phyloP scores from a whole-genome alignment of 2,797 vertebrate genomes.

The Carapus acus region DNA sequence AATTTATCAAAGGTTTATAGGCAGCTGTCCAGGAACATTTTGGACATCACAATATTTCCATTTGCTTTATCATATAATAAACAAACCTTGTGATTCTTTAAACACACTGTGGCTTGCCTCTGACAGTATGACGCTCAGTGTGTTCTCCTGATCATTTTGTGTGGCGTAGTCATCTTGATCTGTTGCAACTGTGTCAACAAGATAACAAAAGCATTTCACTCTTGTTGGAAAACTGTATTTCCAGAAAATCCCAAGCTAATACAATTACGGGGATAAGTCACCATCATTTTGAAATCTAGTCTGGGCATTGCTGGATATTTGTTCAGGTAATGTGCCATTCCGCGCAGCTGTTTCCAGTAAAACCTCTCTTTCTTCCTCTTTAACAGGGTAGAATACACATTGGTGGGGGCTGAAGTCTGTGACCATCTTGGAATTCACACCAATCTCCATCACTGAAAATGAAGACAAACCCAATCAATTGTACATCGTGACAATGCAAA shows the following conservation, averaged over 20 bases:
- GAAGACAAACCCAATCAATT: conserved; percentile 13
- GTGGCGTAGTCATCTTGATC: conserved; percentile 42
- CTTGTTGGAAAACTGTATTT: neutral
- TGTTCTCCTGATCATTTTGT: conserved; percentile 51
- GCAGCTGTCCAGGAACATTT: neutral
- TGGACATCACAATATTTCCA: neutral
- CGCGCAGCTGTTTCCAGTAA: conserved; percentile 52
- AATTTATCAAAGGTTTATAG: neutral
- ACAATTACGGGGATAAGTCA: conserved; percentile 37
- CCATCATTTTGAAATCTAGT: conserved; percentile 21
- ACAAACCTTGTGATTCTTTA: conserved; percentile 59
- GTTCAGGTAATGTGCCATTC: conserved; percentile 19
- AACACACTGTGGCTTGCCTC: conserved; percentile 44
- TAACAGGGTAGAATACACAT: conserved; percentile 77
- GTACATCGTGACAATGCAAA: neutral
- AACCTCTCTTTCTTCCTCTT: conserved; percentile 73
- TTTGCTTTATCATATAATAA: conserved; percentile 7
- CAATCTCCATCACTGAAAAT: conserved; percentile 66
- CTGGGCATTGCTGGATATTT: conserved; percentile 15
- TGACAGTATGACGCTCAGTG: conserved; percentile 29
- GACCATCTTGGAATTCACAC: conserved; percentile 21
- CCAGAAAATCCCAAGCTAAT: conserved; percentile 3
- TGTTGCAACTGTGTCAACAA: conserved; percentile 26
- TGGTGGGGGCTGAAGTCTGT: conserved; percentile 62
- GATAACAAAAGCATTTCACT: conserved; percentile 5